Evolutionary conservation across 2,888 invertebrate genomes (phyloP).

Genomic region (Diarsia mendica): DNA sequence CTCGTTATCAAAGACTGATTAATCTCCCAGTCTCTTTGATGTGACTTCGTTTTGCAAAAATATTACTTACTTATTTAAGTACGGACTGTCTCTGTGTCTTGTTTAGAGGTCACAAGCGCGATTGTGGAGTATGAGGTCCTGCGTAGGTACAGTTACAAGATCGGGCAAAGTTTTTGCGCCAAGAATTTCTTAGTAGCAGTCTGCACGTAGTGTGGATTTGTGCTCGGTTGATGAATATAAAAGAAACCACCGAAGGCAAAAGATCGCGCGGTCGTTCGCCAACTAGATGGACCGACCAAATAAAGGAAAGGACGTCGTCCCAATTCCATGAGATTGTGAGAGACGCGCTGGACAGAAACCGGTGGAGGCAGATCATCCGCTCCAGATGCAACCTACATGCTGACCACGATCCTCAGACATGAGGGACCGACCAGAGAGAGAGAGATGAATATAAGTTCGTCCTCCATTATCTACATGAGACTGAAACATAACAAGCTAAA

Average conservation of each 20-base stretch:
- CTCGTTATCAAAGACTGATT: constrained; percentile 25
- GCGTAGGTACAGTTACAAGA: neutral
- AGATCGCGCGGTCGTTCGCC: too few species aligned
- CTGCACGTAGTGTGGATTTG: neutral
- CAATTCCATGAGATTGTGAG: too few species aligned
- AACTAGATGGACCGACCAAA: too few species aligned
- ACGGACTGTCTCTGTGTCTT: neutral
- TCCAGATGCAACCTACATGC: too few species aligned
- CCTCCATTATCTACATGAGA: neutral
- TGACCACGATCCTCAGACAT: too few species aligned
- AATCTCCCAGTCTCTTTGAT: constrained; percentile 12
- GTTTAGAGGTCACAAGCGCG: neutral
- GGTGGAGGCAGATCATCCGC: too few species aligned
- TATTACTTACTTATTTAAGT: neutral
- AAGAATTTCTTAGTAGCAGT: neutral
- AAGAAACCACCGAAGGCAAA: too few species aligned
- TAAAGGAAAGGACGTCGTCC: too few species aligned
- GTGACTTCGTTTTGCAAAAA: neutral
- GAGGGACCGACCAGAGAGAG: too few species aligned
- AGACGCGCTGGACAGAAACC: too few species aligned
- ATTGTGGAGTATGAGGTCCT: neutral
- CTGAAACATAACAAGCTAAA: neutral
- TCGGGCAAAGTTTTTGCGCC: neutral
- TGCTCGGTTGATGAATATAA: neutral
- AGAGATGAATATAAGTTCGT: too few species aligned